phyloP scores from a whole-genome alignment of 2,797 vertebrate species.

The Rhynchonycteris naso region DNA sequence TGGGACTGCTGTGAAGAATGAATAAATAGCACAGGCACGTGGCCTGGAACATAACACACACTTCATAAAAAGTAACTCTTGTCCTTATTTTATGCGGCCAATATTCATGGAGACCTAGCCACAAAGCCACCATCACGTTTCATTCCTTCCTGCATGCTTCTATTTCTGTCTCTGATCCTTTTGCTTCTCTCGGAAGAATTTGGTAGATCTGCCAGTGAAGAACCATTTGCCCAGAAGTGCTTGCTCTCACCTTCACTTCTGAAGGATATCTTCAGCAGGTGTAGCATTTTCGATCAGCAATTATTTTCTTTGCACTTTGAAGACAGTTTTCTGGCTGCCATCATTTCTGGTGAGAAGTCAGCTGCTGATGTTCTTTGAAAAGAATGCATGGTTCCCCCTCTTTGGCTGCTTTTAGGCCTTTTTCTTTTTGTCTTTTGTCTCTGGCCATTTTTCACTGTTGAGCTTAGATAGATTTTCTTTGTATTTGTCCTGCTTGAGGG shows the following conservation, averaged over 20 bases:
- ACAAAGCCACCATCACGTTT: accelerated
- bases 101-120: no score
- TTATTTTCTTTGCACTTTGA: background rate
- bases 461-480: background rate
- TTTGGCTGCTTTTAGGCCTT: background rate
- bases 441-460: background rate
- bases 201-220: background rate
- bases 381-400: background rate
- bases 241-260: background rate
- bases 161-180: background rate
- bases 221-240: background rate
- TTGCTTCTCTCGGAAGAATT: background rate
- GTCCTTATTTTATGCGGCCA: background rate
- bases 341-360: background rate
- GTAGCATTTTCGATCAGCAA: background rate
- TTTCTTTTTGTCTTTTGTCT: constrained; percentile 21
- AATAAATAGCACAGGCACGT: background rate
- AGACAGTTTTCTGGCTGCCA: background rate
- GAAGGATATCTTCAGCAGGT: background rate
- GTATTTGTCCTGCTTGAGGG: background rate
- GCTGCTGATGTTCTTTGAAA: background rate
- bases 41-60: background rate
- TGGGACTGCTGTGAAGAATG: background rate
- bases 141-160: background rate
- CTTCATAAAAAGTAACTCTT: background rate